These are phyloP conservation scores for Aphodius sticticus DNA, from an alignment of 2,888 invertebrate genomes.

Conservation along the genomic window DNA sequence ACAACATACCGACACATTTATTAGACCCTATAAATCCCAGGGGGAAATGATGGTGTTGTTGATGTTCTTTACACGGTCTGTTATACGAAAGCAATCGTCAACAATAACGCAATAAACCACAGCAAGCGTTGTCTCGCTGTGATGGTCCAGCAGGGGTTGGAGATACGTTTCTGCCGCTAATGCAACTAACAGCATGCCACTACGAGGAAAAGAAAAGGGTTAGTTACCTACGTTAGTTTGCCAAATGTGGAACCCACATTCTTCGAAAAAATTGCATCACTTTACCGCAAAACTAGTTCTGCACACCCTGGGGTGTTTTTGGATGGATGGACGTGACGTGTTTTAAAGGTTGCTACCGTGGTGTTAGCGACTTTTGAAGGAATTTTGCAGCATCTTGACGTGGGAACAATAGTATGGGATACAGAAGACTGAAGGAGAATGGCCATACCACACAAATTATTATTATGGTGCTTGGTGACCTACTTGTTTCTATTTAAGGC, in stretches of 20 bases:
- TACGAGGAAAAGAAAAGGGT: background rate
- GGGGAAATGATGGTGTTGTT: constrained; percentile 4
- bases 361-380: background rate
- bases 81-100: background rate
- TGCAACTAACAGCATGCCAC: background rate
- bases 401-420: background rate
- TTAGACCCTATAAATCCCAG: background rate
- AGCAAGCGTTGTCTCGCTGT: background rate
- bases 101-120: constrained; percentile 4
- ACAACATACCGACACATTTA: background rate
- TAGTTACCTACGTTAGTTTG: background rate
- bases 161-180: background rate
- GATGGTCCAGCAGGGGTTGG: background rate
- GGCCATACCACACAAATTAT: background rate
- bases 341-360: background rate
- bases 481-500: background rate
- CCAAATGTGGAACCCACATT: background rate
- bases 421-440: background rate
- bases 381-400: background rate
- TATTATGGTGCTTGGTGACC: background rate
- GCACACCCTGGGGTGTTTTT: background rate
- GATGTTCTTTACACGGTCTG: background rate
- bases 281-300: background rate
- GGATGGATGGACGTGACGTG: background rate
- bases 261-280: constrained; percentile 4